Evolutionary conservation across 2,888 invertebrate species (phyloP).

Genomic region (Torymus auratus): DNA sequence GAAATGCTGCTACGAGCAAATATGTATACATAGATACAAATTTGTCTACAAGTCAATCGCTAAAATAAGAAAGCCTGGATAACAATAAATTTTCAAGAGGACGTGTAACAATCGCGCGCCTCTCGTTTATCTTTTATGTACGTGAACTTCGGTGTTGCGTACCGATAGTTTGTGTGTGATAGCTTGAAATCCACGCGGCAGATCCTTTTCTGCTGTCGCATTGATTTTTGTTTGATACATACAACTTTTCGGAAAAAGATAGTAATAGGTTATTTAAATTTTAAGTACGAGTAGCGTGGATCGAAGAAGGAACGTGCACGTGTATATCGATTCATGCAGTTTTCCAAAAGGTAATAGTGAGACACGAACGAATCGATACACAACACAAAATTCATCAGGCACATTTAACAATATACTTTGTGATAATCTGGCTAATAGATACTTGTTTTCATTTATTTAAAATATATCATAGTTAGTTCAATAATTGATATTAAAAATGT

Average conservation of each 20-base stretch:
- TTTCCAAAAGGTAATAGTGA: slow-evolving; percentile 4
- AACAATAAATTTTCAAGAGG: slow-evolving; percentile 44
- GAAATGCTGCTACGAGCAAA: slow-evolving; percentile 43
- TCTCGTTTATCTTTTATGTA: slow-evolving; percentile 20
- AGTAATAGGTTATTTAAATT: slow-evolving; percentile 18
- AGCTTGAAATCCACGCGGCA: not conserved
- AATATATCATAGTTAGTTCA: slow-evolving; percentile 26
- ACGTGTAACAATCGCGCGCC: slow-evolving; percentile 46
- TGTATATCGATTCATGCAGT: slow-evolving; percentile 8
- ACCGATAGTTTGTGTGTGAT: slow-evolving; percentile 20
- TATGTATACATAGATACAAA: slow-evolving; percentile 24
- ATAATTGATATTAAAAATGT: slow-evolving; percentile 25
- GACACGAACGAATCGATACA: slow-evolving; percentile 37
- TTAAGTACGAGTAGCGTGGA: not conserved
- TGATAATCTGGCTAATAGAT: slow-evolving; percentile 35
- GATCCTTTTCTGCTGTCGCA: not conserved
- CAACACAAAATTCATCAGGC: slow-evolving; percentile 46
- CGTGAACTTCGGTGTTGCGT: slow-evolving; percentile 31
- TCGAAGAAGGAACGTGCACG: not conserved
- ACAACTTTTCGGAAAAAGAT: not conserved
- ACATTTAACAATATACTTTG: slow-evolving; percentile 40
- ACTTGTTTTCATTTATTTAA: slow-evolving; percentile 18
- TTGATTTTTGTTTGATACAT: not conserved
- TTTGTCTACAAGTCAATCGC: slow-evolving; percentile 33
- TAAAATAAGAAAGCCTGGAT: slow-evolving; percentile 45